Conservation (phyloP, 2,797 vertebrate species). For the Euphonia xanthogaster region DNA sequence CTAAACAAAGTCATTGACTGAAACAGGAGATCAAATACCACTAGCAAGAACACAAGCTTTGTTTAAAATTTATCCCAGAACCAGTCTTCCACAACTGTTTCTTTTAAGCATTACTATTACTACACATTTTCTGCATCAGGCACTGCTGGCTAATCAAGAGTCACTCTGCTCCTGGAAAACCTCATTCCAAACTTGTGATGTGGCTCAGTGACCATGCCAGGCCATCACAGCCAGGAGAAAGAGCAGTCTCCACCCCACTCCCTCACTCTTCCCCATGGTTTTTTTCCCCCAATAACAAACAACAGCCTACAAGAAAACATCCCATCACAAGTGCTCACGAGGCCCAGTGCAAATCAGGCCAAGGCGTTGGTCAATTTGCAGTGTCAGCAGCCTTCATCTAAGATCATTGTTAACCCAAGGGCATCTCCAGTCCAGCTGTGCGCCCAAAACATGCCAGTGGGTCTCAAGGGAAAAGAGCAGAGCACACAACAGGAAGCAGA, state of each 20-base stretch:
- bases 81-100: not conserved
- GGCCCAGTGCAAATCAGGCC: not conserved
- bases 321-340: not conserved
- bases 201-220: not conserved
- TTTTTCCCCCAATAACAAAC: not conserved
- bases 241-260: accelerated
- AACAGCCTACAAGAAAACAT: not conserved
- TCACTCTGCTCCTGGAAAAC: not conserved
- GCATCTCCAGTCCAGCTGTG: not conserved
- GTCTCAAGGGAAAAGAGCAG: not conserved
- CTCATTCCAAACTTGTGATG: not conserved
- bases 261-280: accelerated
- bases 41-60: not conserved
- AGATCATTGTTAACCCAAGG: not conserved
- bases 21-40: not conserved
- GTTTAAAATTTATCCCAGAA: not conserved
- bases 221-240: not conserved
- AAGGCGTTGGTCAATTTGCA: not conserved
- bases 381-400: not conserved
- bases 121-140: not conserved
- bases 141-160: not conserved
- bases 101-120: not conserved
- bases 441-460: not conserved
- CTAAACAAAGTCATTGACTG: not conserved
- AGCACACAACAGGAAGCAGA: accelerated